Conservation (phyloP, 1,140 invertebrate genomes). For the Penaeus japonicus region DNA sequence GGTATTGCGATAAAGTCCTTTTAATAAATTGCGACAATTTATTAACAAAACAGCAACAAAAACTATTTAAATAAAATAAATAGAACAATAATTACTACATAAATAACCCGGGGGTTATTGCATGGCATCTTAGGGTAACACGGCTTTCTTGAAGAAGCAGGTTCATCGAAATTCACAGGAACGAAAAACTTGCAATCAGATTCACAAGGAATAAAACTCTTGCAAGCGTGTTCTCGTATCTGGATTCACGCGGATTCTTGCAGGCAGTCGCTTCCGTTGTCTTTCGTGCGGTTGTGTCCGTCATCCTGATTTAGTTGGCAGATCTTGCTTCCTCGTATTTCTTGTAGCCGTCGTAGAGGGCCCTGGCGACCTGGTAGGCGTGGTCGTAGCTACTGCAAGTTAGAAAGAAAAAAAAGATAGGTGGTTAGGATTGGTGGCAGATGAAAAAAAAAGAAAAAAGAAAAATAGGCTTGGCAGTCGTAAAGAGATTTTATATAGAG, state of each 20-base stretch:
- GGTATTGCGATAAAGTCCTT: not conserved
- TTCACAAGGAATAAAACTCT: too few relatives aligned
- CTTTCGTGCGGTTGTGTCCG: not conserved
- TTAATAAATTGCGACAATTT: not conserved
- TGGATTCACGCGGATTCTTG: not conserved
- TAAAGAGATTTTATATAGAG: too few relatives aligned
- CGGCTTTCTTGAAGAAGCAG: not conserved
- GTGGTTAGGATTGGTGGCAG: not conserved
- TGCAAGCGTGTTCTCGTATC: too few relatives aligned
- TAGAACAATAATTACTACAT: not conserved
- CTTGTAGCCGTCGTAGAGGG: conserved; percentile 4
- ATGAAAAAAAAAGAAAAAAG: not conserved
- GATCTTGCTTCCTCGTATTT: not conserved
- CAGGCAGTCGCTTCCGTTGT: not conserved
- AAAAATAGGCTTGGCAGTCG: too few relatives aligned
- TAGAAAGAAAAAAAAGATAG: not conserved
- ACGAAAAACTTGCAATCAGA: not conserved
- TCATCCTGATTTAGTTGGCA: not conserved
- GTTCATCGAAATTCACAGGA: not conserved
- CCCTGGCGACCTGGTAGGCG: not conserved
- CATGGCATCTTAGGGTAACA: not conserved
- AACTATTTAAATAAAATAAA: not conserved
- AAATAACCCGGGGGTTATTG: not conserved
- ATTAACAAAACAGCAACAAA: not conserved
- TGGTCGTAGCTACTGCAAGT: not conserved